These are phyloP conservation scores for Epinotia bilunana DNA, from an alignment of 2,888 invertebrate species.

Conservation along the genomic window DNA sequence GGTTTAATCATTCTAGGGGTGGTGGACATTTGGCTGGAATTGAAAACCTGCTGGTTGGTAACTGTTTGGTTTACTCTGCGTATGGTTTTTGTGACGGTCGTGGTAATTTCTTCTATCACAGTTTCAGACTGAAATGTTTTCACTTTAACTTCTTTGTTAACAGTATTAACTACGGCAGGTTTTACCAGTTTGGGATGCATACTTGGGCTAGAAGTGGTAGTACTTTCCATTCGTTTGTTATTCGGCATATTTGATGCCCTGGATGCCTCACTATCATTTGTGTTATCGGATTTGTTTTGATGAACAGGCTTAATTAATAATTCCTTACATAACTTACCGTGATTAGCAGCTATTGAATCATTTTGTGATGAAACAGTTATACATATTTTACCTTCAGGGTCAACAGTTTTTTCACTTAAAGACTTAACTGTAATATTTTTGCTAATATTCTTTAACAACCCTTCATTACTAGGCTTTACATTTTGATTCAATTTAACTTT, in stretches of 20 bases:
- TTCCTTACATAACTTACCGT: conserved; percentile 55
- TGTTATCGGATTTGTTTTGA: conserved; percentile 51
- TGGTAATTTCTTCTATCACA: conserved; percentile 78
- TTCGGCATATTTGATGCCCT: conserved; percentile 48
- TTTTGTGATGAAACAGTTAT: conserved; percentile 17
- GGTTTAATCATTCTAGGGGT: conserved; percentile 54
- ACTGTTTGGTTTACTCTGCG: conserved; percentile 71
- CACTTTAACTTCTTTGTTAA: conserved; percentile 74
- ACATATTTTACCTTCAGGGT: conserved; percentile 12
- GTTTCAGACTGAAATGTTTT: conserved; percentile 78
- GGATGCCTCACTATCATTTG: conserved; percentile 47
- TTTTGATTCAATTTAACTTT: conserved; percentile 52
- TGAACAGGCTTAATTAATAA: conserved; percentile 58
- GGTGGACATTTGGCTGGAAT: conserved; percentile 55
- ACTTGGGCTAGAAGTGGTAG: conserved; percentile 51
- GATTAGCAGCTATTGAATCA: conserved; percentile 23
- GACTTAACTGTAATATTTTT: conserved; percentile 61
- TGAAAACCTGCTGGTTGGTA: conserved; percentile 70
- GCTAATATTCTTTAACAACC: conserved; percentile 63
- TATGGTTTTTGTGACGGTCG: conserved; percentile 80
- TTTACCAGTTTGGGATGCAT: conserved; percentile 58
- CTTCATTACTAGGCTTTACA: conserved; percentile 50
- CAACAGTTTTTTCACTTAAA: conserved; percentile 47
- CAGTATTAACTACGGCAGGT: conserved; percentile 65
- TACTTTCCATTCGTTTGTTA: conserved; percentile 42